These are phyloP conservation scores for Catalaphyllia jardinei DNA, from an alignment of 64 coral and sea anemone species.

Conservation along the genomic window DNA sequence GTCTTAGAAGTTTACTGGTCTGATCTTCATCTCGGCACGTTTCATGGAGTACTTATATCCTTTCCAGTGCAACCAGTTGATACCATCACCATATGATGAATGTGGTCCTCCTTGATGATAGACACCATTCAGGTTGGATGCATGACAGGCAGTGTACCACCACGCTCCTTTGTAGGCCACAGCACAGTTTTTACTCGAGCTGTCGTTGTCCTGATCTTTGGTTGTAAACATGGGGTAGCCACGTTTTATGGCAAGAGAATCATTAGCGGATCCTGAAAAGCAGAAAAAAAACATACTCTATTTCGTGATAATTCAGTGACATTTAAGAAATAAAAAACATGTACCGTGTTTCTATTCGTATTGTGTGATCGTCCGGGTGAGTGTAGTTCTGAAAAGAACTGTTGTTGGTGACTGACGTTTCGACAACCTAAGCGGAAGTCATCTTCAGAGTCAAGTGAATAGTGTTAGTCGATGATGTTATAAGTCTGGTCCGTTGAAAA, in stretches of 20 bases:
- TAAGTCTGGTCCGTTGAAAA: no score
- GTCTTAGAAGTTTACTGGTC: neutral
- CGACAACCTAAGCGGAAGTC: no score
- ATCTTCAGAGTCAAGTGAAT: no score
- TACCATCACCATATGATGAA: neutral
- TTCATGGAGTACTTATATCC: slow-evolving; percentile 35
- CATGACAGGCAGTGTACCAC: slow-evolving; percentile 12
- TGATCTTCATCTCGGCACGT: slow-evolving; percentile 36
- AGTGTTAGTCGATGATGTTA: no score
- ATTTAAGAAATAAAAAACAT: no score
- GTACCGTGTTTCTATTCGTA: no score
- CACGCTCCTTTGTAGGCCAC: slow-evolving; percentile 25
- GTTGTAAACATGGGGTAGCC: slow-evolving; percentile 14
- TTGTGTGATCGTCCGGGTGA: no score
- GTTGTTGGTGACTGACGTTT: no score
- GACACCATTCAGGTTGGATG: slow-evolving; percentile 24
- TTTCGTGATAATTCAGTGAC: no score
- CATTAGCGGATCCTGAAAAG: slow-evolving; percentile 16
- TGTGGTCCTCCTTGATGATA: slow-evolving; percentile 20
- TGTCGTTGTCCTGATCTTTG: slow-evolving; percentile 46
- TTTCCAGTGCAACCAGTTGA: slow-evolving; percentile 42
- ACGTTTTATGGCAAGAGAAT: neutral
- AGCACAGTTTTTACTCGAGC: neutral
- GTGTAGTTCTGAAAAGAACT: no score
- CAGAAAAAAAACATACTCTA: no score